phyloP scores from a whole-genome alignment of 2,797 vertebrate species.

The Helostoma temminkii region DNA sequence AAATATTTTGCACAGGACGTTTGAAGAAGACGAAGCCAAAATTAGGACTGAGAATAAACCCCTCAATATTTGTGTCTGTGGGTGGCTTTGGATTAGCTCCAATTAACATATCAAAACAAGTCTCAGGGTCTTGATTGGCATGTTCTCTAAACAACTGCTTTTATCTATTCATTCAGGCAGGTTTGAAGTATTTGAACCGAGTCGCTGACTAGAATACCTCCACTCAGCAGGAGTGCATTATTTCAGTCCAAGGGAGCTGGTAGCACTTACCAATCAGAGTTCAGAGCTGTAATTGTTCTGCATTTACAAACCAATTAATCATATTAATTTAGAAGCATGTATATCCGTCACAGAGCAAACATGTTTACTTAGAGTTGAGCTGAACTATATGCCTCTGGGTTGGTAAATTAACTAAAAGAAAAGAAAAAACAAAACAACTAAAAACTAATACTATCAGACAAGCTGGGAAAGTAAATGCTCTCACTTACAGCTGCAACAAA shows the following conservation, averaged over 20 bases:
- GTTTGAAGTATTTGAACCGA: constrained; percentile 64
- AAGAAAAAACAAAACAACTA: no score
- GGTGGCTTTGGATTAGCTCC: constrained; percentile 37
- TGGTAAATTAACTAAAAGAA: no score
- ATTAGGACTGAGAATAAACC: constrained; percentile 9
- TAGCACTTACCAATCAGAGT: constrained; percentile 48
- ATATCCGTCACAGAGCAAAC: constrained; percentile 25
- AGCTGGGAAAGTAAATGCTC: constrained; percentile 9
- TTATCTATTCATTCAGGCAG: constrained; percentile 57
- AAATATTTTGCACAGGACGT: no score
- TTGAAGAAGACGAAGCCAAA: constrained; percentile 14
- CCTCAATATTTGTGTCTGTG: constrained; percentile 31
- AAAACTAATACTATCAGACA: background rate
- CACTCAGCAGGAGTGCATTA: constrained; percentile 66
- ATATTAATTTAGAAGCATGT: constrained; percentile 25
- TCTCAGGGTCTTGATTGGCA: constrained; percentile 60
- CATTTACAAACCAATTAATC: constrained; percentile 40
- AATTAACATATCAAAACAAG: constrained; percentile 72
- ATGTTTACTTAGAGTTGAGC: background rate
- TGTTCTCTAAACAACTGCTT: constrained; percentile 65
- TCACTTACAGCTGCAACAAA: constrained; percentile 20
- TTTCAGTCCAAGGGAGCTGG: constrained; percentile 42
- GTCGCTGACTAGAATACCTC: constrained; percentile 64
- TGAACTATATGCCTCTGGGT: background rate
- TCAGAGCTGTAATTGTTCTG: constrained; percentile 21